A percentile compares a stretch with the other conserved stretches of the same genome.
These are phyloP conservation scores for Apodemia hepburni DNA, from an alignment of 2,888 invertebrate genomes.

Conservation along the genomic window DNA sequence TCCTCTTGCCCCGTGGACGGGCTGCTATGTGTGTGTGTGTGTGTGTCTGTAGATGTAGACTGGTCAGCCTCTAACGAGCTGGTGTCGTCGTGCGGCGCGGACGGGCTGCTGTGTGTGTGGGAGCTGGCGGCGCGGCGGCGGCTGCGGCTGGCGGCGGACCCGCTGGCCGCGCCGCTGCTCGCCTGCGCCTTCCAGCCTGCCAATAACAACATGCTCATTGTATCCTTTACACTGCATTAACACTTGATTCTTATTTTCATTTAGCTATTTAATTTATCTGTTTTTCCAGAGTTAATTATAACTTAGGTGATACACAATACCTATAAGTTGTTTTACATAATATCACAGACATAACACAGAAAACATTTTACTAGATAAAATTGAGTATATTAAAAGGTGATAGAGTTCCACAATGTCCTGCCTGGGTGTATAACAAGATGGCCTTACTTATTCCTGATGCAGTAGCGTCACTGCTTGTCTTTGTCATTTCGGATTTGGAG, in stretches of 20 bases:
- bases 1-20: conserved; percentile 89
- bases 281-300: no score
- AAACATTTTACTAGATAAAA: no score
- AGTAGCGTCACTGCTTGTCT: no score
- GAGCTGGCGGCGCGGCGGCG: conserved; percentile 82
- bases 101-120: conserved; percentile 89
- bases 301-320: no score
- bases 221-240: conserved; percentile 77
- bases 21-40: conserved; percentile 70
- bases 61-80: conserved; percentile 94
- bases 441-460: no score
- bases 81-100: conserved; percentile 87
- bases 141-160: conserved; percentile 83
- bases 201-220: conserved; percentile 92
- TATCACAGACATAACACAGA: no score
- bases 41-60: conserved; percentile 81
- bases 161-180: conserved; percentile 80
- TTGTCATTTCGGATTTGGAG: no score
- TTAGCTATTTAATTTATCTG: no score
- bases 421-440: no score
- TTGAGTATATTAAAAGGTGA: no score
- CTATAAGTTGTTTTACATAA: no score
- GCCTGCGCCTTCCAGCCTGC: conserved; percentile 91
- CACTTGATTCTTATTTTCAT: neutral
- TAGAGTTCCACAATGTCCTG: no score